Evolutionary conservation across 2,113 vertebrate species (phyloP), one percentile per base, ranked within the genome.

Genomic region (Callorhinus ursinus): DNA sequence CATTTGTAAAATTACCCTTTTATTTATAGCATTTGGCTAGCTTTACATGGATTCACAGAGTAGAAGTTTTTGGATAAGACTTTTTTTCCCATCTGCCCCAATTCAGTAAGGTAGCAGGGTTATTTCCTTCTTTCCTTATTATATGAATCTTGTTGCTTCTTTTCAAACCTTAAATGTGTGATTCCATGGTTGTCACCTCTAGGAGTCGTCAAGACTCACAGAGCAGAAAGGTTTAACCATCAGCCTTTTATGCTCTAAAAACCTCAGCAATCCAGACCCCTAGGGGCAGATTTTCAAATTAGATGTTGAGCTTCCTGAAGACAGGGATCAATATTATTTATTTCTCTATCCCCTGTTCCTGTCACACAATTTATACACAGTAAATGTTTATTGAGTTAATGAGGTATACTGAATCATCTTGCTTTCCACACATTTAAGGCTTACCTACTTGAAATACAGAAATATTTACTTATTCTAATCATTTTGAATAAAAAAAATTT

Each of bases 381-480:
- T 81, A 95, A 97, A 92, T 88, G 42, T 92, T 98, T 90, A 95
- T 53, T 81, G 84, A 97, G 63, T 97, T 93, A 93, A 88, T 93
- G 96, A 96, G 65, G 77, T 90, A 88, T 81, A 84, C 36, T 65
- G 46, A 24, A 57, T 83, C 84, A 67, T 65, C 42, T 74, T 84
- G 22, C 63, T 92, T 96, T 55, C 39, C 14, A 42, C 63, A 96
- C 82, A 84, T 87, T 55, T 83, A 89, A 42, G 51, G n/a, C 39
- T 88, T 88, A 69, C 15, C 53, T 88, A 33, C 51, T 59, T 82
- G 76, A 74, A 95, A 96, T 36, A 87, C 2, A 2, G 51, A 95
- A 72, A 33, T 10, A 7, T 51, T 88, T 91, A 15, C 42, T 86
- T 94, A 69, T 90, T 81, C 77, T 81, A 69, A 82, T 85, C 7